Evolutionary conservation across 1,140 invertebrate species (phyloP).

Genomic region (Anthonomus grandis): DNA sequence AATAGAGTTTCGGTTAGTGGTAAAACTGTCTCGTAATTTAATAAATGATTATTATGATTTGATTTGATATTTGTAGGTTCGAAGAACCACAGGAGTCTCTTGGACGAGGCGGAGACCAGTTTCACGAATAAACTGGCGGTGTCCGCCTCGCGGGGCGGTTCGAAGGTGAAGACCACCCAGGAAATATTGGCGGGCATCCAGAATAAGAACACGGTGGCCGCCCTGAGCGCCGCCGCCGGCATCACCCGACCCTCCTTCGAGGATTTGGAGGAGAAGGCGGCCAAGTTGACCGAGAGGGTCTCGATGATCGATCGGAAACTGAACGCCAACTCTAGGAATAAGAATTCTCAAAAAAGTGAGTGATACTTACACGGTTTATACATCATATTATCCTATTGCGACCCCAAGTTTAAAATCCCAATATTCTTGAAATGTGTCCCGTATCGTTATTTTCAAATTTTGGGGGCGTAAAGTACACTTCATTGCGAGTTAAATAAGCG

Average conservation of each 20-base stretch:
- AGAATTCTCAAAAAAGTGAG: slow-evolving; percentile 40
- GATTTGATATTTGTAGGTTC: slow-evolving; percentile 47
- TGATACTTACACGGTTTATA: slow-evolving; percentile 1
- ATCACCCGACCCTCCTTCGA: slow-evolving; percentile 33
- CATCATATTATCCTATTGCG: not conserved
- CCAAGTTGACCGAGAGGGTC: slow-evolving; percentile 46
- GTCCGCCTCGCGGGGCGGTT: slow-evolving; percentile 59
- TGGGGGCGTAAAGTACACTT: too few species aligned
- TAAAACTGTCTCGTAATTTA: too few species aligned
- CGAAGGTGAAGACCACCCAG: slow-evolving; percentile 81
- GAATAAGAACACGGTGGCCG: slow-evolving; percentile 52
- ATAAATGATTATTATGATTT: too few species aligned
- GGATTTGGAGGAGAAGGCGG: slow-evolving; percentile 45
- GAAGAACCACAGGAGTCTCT: slow-evolving; percentile 56
- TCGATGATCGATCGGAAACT: slow-evolving; percentile 47
- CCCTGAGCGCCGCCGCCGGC: slow-evolving; percentile 9
- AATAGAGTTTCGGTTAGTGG: too few species aligned
- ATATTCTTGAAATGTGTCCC: too few species aligned
- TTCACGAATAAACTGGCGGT: slow-evolving; percentile 64
- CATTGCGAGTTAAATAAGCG: too few species aligned
- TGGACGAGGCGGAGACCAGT: slow-evolving; percentile 53
- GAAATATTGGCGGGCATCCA: slow-evolving; percentile 76
- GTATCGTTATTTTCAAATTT: too few species aligned
- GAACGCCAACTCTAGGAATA: slow-evolving; percentile 43
- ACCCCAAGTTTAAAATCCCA: not conserved